Evolutionary conservation across 2,888 invertebrate genomes (phyloP), one percentile per base, ranked within the genome.

Genomic region (Sphinx pinastri): DNA sequence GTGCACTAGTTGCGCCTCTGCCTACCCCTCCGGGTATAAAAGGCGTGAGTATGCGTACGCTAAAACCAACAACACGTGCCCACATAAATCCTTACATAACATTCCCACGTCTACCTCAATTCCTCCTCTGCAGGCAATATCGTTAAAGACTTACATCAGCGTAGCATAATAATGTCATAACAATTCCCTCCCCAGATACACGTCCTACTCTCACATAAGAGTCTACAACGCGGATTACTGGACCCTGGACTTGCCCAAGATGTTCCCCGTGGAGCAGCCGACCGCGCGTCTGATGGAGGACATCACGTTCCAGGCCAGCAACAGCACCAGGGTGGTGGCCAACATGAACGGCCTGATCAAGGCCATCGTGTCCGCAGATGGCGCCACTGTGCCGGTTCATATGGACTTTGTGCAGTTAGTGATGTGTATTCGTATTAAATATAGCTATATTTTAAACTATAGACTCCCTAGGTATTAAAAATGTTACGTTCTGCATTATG

Each of bases 401-500:
- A 94, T 98, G 82, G 97, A 97, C 85, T 98, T 97, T 89, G 95
- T 96, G 0, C 96, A 96, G 94, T 97, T 94, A 94, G 95, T 95
- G 4, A 7, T 67, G 25, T 31, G 12, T 57, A 25, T 45, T 31
- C 7, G 81, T 58, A 82, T n/a, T n/a, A n/a, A n/a, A 25, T 25
- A 25, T 25, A 25, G 25, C 25, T 25, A 25, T 25, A 25, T 25
- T 25, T 25, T 1, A 25, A 25, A 25, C 1, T 25, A 25, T 2
- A 25, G 25, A 25, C 25, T 25, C 25, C 1, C 25, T 1, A 25
- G 1, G 25, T 25, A 25, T 25, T 25, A 25, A 25, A 25, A 25
- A 25, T 25, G 25, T 2, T 25, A 25, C 25, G 2, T 2, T 25
- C 1, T 25, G 25, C 25, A 25, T 2, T 25, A 25, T 25, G 1